Evolutionary conservation across 2,888 invertebrate species (phyloP), one percentile per base, ranked within the genome.

Genomic region (Drosophila sordidula): DNA sequence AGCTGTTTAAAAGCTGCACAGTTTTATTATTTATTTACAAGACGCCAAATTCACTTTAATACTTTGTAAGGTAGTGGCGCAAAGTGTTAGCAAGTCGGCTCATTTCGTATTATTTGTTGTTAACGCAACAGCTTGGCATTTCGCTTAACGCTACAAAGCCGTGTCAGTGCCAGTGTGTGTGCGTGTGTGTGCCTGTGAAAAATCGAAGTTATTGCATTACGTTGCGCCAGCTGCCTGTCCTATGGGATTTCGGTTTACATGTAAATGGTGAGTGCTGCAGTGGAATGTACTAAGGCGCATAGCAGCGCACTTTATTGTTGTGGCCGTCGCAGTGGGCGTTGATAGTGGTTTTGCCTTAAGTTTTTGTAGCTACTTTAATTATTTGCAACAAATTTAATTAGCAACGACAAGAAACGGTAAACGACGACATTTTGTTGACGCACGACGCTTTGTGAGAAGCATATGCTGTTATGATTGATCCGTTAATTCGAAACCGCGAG

Each of bases 141-240:
- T 65, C 18, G 36, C 50, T 46, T n/a, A 47, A 45, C 44, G 38
- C 39, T 26, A 42, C 78, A 78, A 75, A 75, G 78, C 75, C 70
- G 82, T 56, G 26, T 63, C 39, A 49, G 56, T 79, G 57, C 57
- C 46, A 18, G 8, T 38, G 47, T 61, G 47, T 61, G 47, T 63
- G 46, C 18, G 52, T 45, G 52, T 50, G 50, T 72, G 65, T 72
- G 72, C 79, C 71, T 89, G 85, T 79, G 85, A 89, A 86, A 86
- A 86, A 86, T 86, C 85, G 85, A 86, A 86, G 88, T 76, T 88
- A 79, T 83, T 86, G 88, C 89, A 86, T 80, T 86, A 84, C 83
- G 78, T 75, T 82, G 82, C 65, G 78, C 51, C 67, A 72, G 81
- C 87, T 86, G 87, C 61, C 51, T 59, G 59, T 46, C 78, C 67